Percentiles rank a stretch among this genome's conserved stretches.
Conservation (phyloP, 1,140 invertebrate genomes). For the Caenorhabditis remanei region DNA sequence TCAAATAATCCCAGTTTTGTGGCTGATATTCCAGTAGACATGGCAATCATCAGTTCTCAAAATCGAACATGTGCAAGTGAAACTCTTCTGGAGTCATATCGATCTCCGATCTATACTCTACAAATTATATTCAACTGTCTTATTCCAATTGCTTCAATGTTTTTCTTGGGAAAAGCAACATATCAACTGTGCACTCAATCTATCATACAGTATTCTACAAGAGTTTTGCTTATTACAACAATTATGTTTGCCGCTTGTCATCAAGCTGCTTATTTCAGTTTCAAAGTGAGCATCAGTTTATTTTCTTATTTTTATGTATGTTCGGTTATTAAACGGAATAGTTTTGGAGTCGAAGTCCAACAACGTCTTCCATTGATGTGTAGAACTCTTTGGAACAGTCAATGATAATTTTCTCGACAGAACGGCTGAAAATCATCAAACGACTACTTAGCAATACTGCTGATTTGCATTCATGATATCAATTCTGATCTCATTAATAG, state of each 20-base stretch:
- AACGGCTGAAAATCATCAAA: too few relatives aligned
- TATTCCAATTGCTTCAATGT: background rate
- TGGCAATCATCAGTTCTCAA: slow-evolving; percentile 2
- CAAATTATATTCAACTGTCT: background rate
- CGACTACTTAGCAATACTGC: too few relatives aligned
- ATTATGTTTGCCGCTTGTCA: background rate
- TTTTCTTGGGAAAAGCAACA: background rate
- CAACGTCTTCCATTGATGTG: too few relatives aligned
- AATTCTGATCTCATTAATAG: background rate
- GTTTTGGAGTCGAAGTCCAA: background rate
- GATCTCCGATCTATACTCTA: background rate
- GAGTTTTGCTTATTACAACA: slow-evolving; percentile 17
- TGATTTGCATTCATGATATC: too few relatives aligned
- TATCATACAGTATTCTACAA: slow-evolving; percentile 17
- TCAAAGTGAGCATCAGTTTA: background rate
- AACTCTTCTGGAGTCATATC: background rate
- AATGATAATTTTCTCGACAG: too few relatives aligned
- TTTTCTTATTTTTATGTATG: background rate
- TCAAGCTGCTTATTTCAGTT: background rate
- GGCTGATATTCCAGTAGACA: background rate
- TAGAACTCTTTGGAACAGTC: too few relatives aligned
- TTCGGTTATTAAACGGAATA: background rate
- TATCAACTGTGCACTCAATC: background rate
- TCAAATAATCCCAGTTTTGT: too few relatives aligned
- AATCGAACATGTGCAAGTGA: slow-evolving; percentile 14